A percentile compares a stretch with the other conserved stretches of the same genome.
Conservation (phyloP, 2,888 invertebrate species). For the Dinocampus coccinellae region DNA sequence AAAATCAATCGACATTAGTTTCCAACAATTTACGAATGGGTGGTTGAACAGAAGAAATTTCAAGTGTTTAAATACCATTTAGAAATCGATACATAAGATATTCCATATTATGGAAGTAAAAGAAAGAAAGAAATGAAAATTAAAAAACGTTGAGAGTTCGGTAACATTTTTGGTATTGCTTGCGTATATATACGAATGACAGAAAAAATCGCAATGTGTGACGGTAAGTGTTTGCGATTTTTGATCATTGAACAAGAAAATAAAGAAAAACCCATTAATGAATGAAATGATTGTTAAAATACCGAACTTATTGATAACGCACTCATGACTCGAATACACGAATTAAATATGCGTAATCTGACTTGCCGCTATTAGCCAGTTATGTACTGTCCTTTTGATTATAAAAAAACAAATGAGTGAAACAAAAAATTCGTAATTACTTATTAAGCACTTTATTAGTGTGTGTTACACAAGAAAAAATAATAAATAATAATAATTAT, state of each 20-base stretch:
- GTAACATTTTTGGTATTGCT: neutral
- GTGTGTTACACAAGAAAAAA: no score
- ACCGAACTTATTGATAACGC: neutral
- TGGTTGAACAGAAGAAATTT: constrained; percentile 33
- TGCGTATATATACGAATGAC: neutral
- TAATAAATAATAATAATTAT: no score
- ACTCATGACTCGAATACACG: neutral
- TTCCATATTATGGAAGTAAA: neutral
- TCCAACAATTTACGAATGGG: constrained; percentile 37
- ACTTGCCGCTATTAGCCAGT: constrained; percentile 21
- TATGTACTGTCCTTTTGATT: constrained; percentile 24
- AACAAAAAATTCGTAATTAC: constrained; percentile 18
- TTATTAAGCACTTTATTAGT: neutral
- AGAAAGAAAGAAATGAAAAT: neutral
- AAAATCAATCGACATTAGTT: constrained; percentile 45
- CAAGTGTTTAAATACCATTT: neutral
- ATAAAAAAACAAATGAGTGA: neutral
- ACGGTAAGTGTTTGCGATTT: neutral
- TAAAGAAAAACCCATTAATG: neutral
- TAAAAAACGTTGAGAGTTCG: neutral
- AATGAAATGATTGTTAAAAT: neutral
- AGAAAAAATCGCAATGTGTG: neutral
- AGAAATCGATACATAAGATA: neutral
- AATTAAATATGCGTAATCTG: neutral
- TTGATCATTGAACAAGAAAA: neutral